Evolutionary conservation across 2,113 vertebrate species (phyloP).

Genomic region (Lynx canadensis): DNA sequence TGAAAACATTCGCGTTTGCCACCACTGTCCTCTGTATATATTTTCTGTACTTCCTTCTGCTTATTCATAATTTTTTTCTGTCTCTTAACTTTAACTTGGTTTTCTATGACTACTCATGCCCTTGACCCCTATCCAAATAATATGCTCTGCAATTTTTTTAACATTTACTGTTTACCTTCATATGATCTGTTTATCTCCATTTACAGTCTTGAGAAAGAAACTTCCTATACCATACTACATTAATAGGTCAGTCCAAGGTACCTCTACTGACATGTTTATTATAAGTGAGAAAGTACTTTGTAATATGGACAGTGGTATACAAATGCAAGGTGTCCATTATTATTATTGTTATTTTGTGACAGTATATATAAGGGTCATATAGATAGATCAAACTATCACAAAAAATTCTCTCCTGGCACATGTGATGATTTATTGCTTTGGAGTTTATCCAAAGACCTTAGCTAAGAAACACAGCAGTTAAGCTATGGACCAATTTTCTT

Average conservation of each 20-base stretch:
- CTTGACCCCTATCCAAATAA: background rate
- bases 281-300: background rate
- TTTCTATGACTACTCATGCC: background rate
- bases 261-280: background rate
- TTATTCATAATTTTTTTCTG: background rate
- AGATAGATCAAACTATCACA: slow-evolving; percentile 12
- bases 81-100: background rate
- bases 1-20: background rate
- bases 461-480: slow-evolving; percentile 58
- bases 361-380: slow-evolving; percentile 21
- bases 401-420: slow-evolving; percentile 26
- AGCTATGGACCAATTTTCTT: slow-evolving; percentile 33
- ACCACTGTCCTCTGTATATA: background rate
- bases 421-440: slow-evolving; percentile 67
- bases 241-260: background rate
- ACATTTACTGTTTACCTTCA: background rate
- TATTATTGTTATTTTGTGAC: background rate
- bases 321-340: background rate
- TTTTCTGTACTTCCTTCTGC: background rate
- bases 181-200: slow-evolving; percentile 1
- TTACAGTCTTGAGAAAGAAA: background rate
- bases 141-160: background rate
- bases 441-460: slow-evolving; percentile 61
- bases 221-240: background rate
- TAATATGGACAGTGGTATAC: background rate